Evolutionary conservation across 2,888 invertebrate genomes (phyloP), one percentile per base, ranked within the genome.

Genomic region (Dynastes hyllus): DNA sequence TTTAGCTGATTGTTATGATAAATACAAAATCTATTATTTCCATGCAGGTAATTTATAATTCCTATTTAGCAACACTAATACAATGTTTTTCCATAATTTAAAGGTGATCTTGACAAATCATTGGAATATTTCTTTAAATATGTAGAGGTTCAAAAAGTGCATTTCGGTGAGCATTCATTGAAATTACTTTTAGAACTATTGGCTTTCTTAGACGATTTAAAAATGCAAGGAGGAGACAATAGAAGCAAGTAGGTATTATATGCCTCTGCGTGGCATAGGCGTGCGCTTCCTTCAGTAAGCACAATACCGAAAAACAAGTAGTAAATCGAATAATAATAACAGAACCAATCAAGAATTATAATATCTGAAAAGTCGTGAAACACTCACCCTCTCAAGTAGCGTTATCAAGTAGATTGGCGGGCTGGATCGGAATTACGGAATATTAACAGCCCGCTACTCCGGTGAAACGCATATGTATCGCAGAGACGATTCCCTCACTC

Each of bases 11-110:
- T 86, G 86, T 80, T 86, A 87, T 67, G 87, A 90, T 55, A 85
- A 92, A 53, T 92, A 91, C 76, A 89, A 89, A 82, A 90, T 90
- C 82, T 90, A 91, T 83, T 90, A 91, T 5, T 58, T 78, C 8
- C 87, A 88, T 77, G 85, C 86, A 82, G 92, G 92, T 92, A 86
- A 50, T 2, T 45, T 8, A 11, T 2, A 66, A 61, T 63, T 6
- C 37, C n/a, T n/a, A n/a, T n/a, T 37, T 66, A 13, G 45, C 8
- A 45, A 45, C 8, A 45, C 8, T 45, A 11, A 45, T 8, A 22
- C 9, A 37, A 45, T 45, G 22, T n/a, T 61, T 37, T n/a, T 13
- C 27, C 61, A 8, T 61, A 11, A 27, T 63, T 63, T 16, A 16
- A 32, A 63, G 29, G 32, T 8, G 11, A 63, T 32, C 40, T 76